Conservation (phyloP, 2,888 invertebrate genomes). For the Dione juno region DNA sequence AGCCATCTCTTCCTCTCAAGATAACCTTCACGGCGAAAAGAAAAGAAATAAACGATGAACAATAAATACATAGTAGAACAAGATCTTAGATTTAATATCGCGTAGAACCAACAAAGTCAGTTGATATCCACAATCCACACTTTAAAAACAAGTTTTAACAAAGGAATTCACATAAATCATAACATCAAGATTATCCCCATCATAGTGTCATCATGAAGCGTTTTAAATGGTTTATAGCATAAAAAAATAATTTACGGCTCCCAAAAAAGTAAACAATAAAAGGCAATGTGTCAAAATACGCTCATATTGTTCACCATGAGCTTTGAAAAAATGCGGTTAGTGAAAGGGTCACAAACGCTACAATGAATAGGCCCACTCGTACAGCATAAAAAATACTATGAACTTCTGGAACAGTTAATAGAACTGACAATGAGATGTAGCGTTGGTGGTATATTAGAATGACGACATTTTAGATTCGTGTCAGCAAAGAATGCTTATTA, state of each 20-base stretch:
- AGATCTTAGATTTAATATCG: neutral
- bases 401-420: constrained; percentile 83
- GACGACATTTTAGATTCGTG: constrained; percentile 65
- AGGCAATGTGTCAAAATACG: constrained; percentile 81
- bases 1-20: too few relatives aligned
- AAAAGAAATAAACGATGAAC: too few relatives aligned
- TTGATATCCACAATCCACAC: neutral
- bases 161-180: constrained; percentile 64
- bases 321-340: constrained; percentile 49
- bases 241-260: constrained; percentile 72
- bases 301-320: constrained; percentile 65
- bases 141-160: neutral
- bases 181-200: constrained; percentile 66
- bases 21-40: too few relatives aligned
- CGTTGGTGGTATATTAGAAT: constrained; percentile 68
- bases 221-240: constrained; percentile 48
- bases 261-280: constrained; percentile 73
- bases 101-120: neutral
- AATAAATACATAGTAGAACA: too few relatives aligned
- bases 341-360: constrained; percentile 42
- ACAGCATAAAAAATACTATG: constrained; percentile 71
- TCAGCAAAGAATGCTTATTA: constrained; percentile 47
- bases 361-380: constrained; percentile 58
- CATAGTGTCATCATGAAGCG: constrained; percentile 70
- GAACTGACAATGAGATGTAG: constrained; percentile 65